These are phyloP conservation scores for Scaptomyza parva DNA, from an alignment of 2,888 invertebrate species.

Conservation along the genomic window DNA sequence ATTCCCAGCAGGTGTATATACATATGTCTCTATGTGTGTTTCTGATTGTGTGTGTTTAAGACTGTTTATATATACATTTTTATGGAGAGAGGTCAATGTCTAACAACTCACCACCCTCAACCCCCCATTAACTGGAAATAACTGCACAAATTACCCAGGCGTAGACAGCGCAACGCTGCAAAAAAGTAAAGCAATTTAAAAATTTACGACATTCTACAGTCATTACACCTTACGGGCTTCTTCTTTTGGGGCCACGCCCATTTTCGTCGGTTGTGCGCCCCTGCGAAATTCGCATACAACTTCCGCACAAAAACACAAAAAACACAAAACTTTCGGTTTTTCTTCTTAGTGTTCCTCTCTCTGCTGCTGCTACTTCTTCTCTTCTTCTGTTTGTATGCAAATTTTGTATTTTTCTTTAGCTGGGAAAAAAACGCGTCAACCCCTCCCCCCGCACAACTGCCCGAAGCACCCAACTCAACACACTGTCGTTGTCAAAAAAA, in stretches of 20 bases:
- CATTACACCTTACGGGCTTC: constrained; percentile 77
- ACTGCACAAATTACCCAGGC: constrained; percentile 65
- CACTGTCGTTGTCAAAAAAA: constrained; percentile 39
- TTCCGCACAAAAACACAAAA: constrained; percentile 54
- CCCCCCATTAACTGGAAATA: constrained; percentile 24
- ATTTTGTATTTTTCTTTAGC: constrained; percentile 67
- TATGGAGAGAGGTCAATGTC: constrained; percentile 13
- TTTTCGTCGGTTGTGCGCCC: constrained; percentile 64
- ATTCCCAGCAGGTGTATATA: constrained; percentile 61
- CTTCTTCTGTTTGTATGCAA: constrained; percentile 65
- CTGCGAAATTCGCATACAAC: constrained; percentile 75
- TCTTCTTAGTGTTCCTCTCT: constrained; percentile 11
- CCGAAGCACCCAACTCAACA: background rate
- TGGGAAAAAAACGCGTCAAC: constrained; percentile 41
- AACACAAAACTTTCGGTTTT: constrained; percentile 56
- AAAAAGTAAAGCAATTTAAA: constrained; percentile 69
- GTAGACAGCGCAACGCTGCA: constrained; percentile 54
- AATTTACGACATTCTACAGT: constrained; percentile 78
- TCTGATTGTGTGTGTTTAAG: constrained; percentile 1
- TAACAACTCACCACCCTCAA: no score
- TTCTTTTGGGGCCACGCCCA: constrained; percentile 56
- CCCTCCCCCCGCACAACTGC: constrained; percentile 7
- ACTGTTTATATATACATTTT: background rate
- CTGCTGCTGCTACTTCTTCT: background rate
- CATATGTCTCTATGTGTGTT: no score